Evolutionary conservation across 2,113 vertebrate genomes (phyloP).

Genomic region (Urocitellus parryii): DNA sequence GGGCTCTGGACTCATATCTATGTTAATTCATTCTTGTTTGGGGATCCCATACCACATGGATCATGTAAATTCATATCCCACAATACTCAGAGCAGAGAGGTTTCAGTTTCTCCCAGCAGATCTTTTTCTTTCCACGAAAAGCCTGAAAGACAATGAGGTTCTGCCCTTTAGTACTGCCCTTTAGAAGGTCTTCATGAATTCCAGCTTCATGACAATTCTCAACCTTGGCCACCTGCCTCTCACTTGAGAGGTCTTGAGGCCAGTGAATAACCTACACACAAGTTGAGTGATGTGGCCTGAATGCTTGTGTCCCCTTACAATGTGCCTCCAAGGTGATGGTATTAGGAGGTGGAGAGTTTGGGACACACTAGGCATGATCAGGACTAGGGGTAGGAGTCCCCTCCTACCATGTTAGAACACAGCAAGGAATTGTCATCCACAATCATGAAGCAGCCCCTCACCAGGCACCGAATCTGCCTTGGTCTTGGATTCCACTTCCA

Average conservation of each 20-base stretch:
- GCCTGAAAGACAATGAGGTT: background rate
- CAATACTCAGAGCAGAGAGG: background rate
- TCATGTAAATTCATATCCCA: background rate
- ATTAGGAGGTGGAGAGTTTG: background rate
- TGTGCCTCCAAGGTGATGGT: background rate
- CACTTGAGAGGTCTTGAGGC: background rate
- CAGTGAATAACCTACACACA: background rate
- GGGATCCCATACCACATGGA: background rate
- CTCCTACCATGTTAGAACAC: background rate
- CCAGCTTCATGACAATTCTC: background rate
- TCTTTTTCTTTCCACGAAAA: background rate
- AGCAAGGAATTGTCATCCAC: background rate
- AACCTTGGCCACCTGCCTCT: background rate
- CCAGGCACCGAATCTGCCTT: background rate
- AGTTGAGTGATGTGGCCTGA: background rate
- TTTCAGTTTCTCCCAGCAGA: background rate
- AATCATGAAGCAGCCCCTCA: background rate
- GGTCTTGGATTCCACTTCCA: background rate
- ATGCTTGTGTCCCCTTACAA: background rate
- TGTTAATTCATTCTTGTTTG: conserved; percentile 35
- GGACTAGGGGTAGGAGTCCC: background rate
- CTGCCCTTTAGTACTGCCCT: background rate
- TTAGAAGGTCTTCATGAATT: background rate
- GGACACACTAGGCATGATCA: background rate
- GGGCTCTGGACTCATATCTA: background rate